These are phyloP conservation scores for Saguinus midas DNA, from an alignment of 2,113 vertebrate genomes.

Conservation along the genomic window DNA sequence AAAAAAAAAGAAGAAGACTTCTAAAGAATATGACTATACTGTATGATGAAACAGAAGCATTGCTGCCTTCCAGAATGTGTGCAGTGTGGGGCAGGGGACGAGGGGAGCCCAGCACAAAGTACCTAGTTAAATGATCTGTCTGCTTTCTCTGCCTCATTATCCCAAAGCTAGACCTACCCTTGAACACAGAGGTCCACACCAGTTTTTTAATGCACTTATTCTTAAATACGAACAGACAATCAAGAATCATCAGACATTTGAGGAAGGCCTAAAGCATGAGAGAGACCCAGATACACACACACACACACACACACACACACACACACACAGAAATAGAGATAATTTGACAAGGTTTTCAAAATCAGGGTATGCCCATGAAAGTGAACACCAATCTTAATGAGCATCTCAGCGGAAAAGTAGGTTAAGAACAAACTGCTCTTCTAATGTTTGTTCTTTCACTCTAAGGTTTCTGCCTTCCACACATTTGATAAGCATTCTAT, in stretches of 20 bases:
- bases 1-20: not conserved
- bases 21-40: not conserved
- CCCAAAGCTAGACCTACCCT: not conserved
- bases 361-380: not conserved
- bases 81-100: too few species aligned
- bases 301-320: not conserved
- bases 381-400: not conserved
- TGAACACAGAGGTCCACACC: not conserved
- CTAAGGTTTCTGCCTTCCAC: not conserved
- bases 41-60: not conserved
- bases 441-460: not conserved
- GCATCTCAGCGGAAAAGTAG: not conserved
- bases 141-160: not conserved
- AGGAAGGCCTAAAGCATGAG: not conserved
- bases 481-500: not conserved
- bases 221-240: not conserved
- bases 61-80: not conserved
- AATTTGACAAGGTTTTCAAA: conserved; percentile 26
- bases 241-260: not conserved
- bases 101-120: not conserved
- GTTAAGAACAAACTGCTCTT: not conserved
- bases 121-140: not conserved
- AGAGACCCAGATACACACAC: not conserved
- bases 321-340: not conserved
- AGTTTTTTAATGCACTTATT: not conserved